Evolutionary conservation across 2,888 invertebrate genomes (phyloP).

Genomic region (Pachymerium ferrugineum): DNA sequence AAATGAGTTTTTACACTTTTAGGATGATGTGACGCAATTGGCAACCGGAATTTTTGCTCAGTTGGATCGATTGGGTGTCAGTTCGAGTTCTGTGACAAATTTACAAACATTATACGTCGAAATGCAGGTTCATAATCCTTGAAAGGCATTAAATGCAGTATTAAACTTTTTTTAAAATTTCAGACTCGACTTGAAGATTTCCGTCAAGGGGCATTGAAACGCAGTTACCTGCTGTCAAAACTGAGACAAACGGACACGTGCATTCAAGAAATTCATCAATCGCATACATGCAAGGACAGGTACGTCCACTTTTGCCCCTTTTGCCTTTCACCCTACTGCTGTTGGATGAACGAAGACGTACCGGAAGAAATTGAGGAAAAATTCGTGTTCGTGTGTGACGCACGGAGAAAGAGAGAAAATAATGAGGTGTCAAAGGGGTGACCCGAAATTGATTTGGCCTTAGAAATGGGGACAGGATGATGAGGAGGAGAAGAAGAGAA

Average conservation of each 20-base stretch:
- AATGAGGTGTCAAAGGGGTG: neutral
- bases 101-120: conserved; percentile 29
- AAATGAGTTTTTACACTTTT: neutral
- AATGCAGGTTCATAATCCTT: neutral
- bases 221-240: conserved; percentile 58
- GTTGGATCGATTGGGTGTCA: conserved; percentile 25
- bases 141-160: conserved; percentile 20
- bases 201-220: conserved; percentile 57
- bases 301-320: conserved; percentile 48
- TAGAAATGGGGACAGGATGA: too few species aligned
- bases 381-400: too few species aligned
- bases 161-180: conserved; percentile 38
- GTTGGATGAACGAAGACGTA: neutral
- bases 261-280: conserved; percentile 56
- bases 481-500: neutral
- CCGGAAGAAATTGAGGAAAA: conserved; percentile 59
- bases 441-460: neutral
- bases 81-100: neutral
- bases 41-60: conserved; percentile 26
- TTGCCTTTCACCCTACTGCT: neutral
- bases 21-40: neutral
- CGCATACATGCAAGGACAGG: conserved; percentile 68
- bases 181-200: conserved; percentile 62
- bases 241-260: conserved; percentile 57
- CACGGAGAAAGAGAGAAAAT: neutral